phyloP scores from a whole-genome alignment of 2,113 vertebrate genomes.

The Gnathonemus echidnorhynchus region DNA sequence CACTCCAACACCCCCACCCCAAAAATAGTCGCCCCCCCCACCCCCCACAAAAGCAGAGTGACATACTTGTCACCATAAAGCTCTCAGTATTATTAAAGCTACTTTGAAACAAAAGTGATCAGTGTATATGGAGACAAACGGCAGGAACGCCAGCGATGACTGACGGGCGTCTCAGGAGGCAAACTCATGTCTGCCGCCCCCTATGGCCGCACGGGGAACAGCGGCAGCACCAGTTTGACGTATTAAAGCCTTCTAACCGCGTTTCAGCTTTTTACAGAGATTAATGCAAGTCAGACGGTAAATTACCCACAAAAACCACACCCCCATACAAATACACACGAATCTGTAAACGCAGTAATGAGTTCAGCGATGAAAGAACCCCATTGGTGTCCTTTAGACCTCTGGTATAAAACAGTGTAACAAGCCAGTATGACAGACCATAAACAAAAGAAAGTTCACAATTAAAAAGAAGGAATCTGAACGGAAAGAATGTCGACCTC shows the following conservation, averaged over 20 bases:
- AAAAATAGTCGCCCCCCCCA: not conserved
- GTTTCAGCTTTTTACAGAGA: constrained; percentile 53
- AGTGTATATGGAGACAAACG: constrained; percentile 18
- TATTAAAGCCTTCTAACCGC: constrained; percentile 73
- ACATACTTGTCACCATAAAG: constrained; percentile 44
- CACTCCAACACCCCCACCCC: not conserved
- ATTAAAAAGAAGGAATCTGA: constrained; percentile 55
- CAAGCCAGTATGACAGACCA: constrained; percentile 78
- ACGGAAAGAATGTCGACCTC: constrained; percentile 52
- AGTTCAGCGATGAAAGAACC: constrained; percentile 63
- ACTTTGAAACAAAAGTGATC: constrained; percentile 9
- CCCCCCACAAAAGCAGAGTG: constrained; percentile 1
- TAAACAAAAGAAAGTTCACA: constrained; percentile 49
- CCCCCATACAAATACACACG: constrained; percentile 29
- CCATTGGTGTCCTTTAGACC: constrained; percentile 51
- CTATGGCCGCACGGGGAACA: not conserved
- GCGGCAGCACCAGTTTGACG: constrained; percentile 37
- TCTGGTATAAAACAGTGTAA: constrained; percentile 80
- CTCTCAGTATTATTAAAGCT: constrained; percentile 43
- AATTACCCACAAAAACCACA: constrained; percentile 26
- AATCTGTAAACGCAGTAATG: constrained; percentile 61
- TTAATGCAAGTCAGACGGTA: constrained; percentile 54
- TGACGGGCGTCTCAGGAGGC: not conserved
- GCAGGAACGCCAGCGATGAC: constrained; percentile 18
- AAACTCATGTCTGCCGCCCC: constrained; percentile 1